phyloP scores from a whole-genome alignment of 2,888 invertebrate species.

The Ophion ellenae region DNA sequence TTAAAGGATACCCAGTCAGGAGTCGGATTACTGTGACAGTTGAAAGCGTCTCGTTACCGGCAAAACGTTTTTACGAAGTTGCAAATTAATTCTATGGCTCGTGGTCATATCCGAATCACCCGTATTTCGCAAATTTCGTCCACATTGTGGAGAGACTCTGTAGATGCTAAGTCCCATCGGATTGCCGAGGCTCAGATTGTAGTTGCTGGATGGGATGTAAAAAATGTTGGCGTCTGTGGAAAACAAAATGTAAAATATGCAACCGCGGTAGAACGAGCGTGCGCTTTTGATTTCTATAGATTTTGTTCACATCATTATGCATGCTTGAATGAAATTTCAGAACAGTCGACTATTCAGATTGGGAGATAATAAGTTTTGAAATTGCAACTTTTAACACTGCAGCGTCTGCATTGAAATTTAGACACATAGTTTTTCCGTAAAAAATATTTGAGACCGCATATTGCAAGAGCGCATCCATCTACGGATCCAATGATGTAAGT shows the following conservation, averaged over 20 bases:
- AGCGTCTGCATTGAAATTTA: too few relatives aligned
- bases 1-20: constrained; percentile 31
- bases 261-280: too few relatives aligned
- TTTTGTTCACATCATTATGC: too few relatives aligned
- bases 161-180: constrained; percentile 41
- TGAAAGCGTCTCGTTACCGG: not conserved
- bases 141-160: constrained; percentile 47
- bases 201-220: constrained; percentile 23
- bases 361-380: too few relatives aligned
- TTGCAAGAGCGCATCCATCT: too few relatives aligned
- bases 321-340: too few relatives aligned
- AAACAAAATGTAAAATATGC: not conserved
- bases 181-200: constrained; percentile 27
- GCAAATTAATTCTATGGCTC: not conserved
- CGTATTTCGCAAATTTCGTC: constrained; percentile 66
- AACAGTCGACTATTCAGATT: too few relatives aligned
- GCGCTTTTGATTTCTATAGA: too few relatives aligned
- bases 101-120: constrained; percentile 30
- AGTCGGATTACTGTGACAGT: constrained; percentile 18
- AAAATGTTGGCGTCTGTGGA: constrained; percentile 45
- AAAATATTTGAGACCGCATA: too few relatives aligned
- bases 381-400: too few relatives aligned
- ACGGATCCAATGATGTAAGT: too few relatives aligned
- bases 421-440: too few relatives aligned
- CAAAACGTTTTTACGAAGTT: not conserved